Percentiles rank a stretch among this genome's conserved stretches.
These are phyloP conservation scores for Prochilodus magdalenae DNA, from an alignment of 2,113 vertebrate genomes.

Conservation along the genomic window DNA sequence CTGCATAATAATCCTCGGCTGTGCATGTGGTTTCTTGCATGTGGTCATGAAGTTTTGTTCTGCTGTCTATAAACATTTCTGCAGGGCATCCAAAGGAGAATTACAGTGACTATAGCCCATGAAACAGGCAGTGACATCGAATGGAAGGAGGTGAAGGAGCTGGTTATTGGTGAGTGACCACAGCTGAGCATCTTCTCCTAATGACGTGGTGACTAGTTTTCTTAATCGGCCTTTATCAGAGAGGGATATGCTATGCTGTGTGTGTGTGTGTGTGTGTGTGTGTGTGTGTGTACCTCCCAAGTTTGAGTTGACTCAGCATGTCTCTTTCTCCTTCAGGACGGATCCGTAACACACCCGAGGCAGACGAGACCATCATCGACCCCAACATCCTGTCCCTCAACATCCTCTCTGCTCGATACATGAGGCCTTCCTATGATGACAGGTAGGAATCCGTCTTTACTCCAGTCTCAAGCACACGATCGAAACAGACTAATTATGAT, in stretches of 20 bases:
- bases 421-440: constrained; percentile 91
- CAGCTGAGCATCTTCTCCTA: background rate
- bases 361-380: constrained; percentile 94
- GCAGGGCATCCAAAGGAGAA: constrained; percentile 97
- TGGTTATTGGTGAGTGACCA: constrained; percentile 92
- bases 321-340: constrained; percentile 79
- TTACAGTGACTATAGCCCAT: constrained; percentile 92
- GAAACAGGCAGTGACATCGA: constrained; percentile 90
- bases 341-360: constrained; percentile 94
- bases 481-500: no score
- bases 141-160: constrained; percentile 97
- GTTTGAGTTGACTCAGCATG: constrained; percentile 23
- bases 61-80: background rate
- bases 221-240: no score
- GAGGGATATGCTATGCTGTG: no score
- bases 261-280: no score
- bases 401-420: constrained; percentile 90
- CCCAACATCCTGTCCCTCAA: constrained; percentile 98
- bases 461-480: no score
- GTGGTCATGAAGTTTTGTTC: background rate
- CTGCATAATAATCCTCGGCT: no score
- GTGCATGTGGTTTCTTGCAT: no score
- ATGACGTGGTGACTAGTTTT: background rate
- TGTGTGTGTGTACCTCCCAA: no score
- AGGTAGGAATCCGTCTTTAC: constrained; percentile 77